Percentiles rank a stretch among this genome's conserved stretches.
Conservation (phyloP, 1,140 invertebrate species). For the Hetaerina americana region DNA sequence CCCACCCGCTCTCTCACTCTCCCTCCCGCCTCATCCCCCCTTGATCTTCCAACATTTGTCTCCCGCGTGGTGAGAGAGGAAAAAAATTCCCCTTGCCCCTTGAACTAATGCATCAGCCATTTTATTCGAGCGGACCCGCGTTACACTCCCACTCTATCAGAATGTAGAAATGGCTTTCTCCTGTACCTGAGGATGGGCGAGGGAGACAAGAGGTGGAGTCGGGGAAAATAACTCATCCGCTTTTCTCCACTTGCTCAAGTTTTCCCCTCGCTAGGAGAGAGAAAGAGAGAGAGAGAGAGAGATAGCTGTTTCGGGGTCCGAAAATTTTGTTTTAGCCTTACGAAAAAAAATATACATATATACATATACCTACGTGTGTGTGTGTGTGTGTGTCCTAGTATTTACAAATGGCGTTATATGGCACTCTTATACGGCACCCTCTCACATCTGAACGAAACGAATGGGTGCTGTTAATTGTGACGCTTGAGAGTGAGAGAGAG, state of each 20-base stretch:
- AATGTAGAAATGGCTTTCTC: background rate
- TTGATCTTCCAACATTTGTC: background rate
- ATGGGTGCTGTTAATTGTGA: background rate
- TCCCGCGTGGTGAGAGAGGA: too few relatives aligned
- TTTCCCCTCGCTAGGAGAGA: background rate
- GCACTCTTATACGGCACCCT: too few relatives aligned
- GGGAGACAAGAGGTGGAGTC: background rate
- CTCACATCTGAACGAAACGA: background rate
- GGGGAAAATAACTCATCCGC: background rate
- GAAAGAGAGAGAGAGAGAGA: too few relatives aligned
- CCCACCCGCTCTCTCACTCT: too few relatives aligned
- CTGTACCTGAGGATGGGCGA: background rate
- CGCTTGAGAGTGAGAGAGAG: too few relatives aligned
- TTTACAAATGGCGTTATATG: too few relatives aligned
- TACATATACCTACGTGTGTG: too few relatives aligned
- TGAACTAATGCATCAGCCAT: background rate
- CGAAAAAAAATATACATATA: too few relatives aligned
- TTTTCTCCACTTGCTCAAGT: background rate
- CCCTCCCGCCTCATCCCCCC: background rate
- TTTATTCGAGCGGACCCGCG: background rate
- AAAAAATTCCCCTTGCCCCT: background rate
- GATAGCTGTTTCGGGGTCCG: too few relatives aligned
- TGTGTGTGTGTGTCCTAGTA: too few relatives aligned
- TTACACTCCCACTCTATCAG: background rate
- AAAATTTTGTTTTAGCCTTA: too few relatives aligned